These are phyloP conservation scores for Bettongia penicillata DNA, from an alignment of 2,113 vertebrate species.

Conservation along the genomic window DNA sequence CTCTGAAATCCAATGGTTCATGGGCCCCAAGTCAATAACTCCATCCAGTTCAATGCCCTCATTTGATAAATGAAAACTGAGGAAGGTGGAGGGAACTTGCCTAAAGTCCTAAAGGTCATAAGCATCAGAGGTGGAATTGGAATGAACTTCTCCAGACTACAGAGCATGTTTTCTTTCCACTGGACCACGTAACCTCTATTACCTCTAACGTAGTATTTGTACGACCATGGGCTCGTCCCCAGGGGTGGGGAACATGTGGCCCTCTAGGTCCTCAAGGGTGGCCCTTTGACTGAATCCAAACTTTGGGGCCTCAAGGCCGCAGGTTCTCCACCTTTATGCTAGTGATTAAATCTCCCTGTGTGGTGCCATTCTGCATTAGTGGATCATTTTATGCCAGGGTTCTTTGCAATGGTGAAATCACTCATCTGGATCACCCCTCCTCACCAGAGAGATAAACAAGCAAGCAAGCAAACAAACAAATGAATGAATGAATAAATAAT, in stretches of 20 bases:
- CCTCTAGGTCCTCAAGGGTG: too few species aligned
- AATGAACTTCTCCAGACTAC: neutral
- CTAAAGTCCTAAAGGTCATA: neutral
- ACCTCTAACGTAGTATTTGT: neutral
- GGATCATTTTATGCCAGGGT: neutral
- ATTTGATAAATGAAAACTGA: neutral
- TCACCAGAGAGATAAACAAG: neutral
- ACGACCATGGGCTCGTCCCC: neutral
- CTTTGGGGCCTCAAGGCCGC: too few species aligned
- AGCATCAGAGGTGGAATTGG: neutral
- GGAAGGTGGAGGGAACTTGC: neutral
- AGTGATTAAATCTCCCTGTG: neutral
- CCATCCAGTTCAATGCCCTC: neutral
- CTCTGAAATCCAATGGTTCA: neutral
- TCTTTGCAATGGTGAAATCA: neutral
- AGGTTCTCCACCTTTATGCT: too few species aligned
- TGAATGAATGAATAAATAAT: too few species aligned
- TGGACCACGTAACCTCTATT: neutral
- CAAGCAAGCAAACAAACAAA: too few species aligned
- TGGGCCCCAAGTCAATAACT: neutral
- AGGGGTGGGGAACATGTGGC: too few species aligned
- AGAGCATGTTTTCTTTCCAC: neutral
- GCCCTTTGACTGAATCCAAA: too few species aligned
- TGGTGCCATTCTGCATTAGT: neutral
- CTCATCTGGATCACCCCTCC: neutral